Base-by-base conservation (phyloP, 2,113 vertebrate species). In the Chauna torquata region DNA sequence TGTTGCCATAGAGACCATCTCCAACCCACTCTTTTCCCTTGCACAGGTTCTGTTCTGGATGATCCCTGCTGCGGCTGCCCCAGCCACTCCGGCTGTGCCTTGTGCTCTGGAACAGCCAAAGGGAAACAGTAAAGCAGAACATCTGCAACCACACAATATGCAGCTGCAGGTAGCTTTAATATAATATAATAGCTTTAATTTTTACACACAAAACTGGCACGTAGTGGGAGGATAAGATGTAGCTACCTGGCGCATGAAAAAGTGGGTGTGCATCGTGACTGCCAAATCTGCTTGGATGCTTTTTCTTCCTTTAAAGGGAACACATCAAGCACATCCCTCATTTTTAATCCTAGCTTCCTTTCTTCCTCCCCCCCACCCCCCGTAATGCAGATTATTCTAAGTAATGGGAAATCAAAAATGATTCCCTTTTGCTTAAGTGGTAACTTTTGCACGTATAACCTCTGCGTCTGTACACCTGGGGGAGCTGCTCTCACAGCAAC, bases 1-100 rank as follows among this genome's bases (percentile, higher is more conserved):
- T 83, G 97, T 97, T 96, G 95, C 95, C 94, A 98, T 96, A 78
- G 97, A 92, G 61, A 97, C 95, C 47, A 59, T 64, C 86, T 89
- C 76, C 57, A 72, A 34, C 50, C 61, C 57, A 5, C 72, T 83
- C 88, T 70, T 44, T 38, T 32, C 44, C 28, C n/a, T 42, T 20
- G n/a, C 72, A 38, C 65, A 50, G 66, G 30, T 65, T 86, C 69
- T 86, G 2, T 84, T 91, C 40, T 34, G 86, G 64, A 80, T 3
- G 27, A 85, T 82, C 24, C 6, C 44, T 7, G 30, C 49, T 6
- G 3, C 4, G 11, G 45, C 50, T 59, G 27, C 68, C 38, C 59
- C 52, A 52, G 59, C 50, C 9, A 4, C 70, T 61, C 47, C 9
- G 3, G 8, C 66, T 16, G 23, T 23, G 38, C 80, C 58, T 86